phyloP scores from a whole-genome alignment of 2,797 vertebrate species.

The Myotis findleyi region DNA sequence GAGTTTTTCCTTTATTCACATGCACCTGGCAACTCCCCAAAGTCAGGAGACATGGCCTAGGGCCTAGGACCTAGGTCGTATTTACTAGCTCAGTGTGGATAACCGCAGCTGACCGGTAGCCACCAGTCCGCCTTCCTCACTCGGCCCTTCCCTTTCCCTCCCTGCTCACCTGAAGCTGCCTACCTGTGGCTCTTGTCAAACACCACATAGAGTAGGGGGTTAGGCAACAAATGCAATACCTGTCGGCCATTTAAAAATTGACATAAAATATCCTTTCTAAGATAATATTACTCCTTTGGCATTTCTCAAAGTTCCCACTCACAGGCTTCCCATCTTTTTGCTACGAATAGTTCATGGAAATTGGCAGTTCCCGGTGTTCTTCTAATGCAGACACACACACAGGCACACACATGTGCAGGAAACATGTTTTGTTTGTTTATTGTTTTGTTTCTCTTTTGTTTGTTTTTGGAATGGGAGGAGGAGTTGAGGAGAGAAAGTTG shows the following conservation, averaged over 20 bases:
- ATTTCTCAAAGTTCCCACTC: constrained; percentile 20
- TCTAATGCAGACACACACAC: background rate
- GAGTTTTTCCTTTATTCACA: constrained; percentile 71
- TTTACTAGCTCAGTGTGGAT: constrained; percentile 74
- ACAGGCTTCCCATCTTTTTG: background rate
- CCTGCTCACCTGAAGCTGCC: background rate
- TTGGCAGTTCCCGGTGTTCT: background rate
- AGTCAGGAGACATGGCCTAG: constrained; percentile 57
- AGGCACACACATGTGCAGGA: background rate
- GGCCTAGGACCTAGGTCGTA: constrained; percentile 46
- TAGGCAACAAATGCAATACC: background rate
- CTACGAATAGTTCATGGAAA: constrained; percentile 55
- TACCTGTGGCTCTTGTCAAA: background rate
- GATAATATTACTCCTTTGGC: background rate
- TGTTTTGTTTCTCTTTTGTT: background rate
- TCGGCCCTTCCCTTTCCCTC: constrained; percentile 1
- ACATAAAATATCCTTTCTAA: constrained; percentile 25
- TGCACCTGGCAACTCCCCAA: constrained; percentile 63
- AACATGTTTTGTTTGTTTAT: background rate
- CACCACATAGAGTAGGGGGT: background rate
- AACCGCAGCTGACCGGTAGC: constrained; percentile 78
- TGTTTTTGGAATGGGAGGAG: background rate
- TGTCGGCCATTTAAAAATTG: constrained; percentile 38
- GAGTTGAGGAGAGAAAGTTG: background rate
- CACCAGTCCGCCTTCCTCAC: background rate